Evolutionary conservation across 2,113 vertebrate genomes (phyloP).

Genomic region (Tyrannus savana): DNA sequence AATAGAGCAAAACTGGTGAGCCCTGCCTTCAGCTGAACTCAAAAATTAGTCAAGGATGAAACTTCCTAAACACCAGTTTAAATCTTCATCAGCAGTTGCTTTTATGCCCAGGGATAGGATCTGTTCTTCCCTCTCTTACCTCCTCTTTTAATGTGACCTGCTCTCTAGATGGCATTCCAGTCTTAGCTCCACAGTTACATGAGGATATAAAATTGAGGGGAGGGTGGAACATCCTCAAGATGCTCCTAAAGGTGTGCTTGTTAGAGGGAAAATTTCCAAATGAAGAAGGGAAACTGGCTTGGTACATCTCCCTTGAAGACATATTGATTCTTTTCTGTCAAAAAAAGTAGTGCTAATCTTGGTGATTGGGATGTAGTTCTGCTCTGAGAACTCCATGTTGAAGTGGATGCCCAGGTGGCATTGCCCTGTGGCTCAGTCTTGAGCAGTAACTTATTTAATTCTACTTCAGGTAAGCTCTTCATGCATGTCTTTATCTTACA

Average conservation of each 20-base stretch:
- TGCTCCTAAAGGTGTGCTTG: neutral
- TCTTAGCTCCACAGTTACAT: neutral
- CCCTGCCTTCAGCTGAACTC: neutral
- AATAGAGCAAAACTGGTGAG: neutral
- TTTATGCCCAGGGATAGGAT: neutral
- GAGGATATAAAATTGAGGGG: neutral
- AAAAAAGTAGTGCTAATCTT: neutral
- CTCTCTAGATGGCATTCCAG: neutral
- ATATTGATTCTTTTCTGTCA: neutral
- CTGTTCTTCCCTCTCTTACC: neutral
- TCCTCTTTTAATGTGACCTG: neutral
- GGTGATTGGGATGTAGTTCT: neutral
- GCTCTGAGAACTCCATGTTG: neutral
- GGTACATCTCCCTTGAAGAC: neutral
- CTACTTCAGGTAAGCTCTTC: slow-evolving; percentile 18
- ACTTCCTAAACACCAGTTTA: neutral
- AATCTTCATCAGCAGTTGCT: neutral
- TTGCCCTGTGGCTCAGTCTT: neutral
- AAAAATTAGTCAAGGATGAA: neutral
- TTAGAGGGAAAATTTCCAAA: neutral
- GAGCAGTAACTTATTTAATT: neutral
- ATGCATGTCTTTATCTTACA: neutral
- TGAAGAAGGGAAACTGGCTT: neutral
- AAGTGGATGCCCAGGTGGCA: neutral
- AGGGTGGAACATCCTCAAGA: neutral